Conservation (phyloP, 37 sponge, comb jelly and placozoan genomes). For the Tethya wilhelma region DNA sequence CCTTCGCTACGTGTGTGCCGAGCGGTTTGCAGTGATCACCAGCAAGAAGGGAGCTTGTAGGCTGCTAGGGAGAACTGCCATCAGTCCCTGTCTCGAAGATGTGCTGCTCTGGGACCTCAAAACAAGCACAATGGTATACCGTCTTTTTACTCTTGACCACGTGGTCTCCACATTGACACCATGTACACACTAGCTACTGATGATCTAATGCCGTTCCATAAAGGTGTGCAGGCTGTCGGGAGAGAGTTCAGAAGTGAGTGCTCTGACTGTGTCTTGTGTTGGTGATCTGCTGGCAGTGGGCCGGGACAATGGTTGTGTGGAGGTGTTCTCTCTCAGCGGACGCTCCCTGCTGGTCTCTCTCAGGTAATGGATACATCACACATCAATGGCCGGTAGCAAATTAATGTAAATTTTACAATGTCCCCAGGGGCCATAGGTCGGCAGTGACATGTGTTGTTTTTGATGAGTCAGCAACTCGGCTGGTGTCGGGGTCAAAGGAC, state of each 20-base stretch:
- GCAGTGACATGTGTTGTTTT: slow-evolving; percentile 76
- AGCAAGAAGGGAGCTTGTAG: slow-evolving; percentile 58
- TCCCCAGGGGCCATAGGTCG: slow-evolving; percentile 89
- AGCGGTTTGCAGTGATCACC: slow-evolving; percentile 72
- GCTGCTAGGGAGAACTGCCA: slow-evolving; percentile 18
- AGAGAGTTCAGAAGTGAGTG: not conserved
- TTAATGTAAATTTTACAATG: not conserved
- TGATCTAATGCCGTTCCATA: not conserved
- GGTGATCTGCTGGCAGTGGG: not conserved
- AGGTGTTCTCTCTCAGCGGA: not conserved
- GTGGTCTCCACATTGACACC: too few relatives aligned
- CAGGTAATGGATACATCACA: not conserved
- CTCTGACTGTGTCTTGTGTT: not conserved
- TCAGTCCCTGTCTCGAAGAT: slow-evolving; percentile 80
- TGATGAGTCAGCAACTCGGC: slow-evolving; percentile 55
- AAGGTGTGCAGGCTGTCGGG: not conserved
- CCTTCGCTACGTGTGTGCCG: slow-evolving; percentile 61
- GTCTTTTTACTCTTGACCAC: not conserved
- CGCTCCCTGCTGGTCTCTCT: not conserved
- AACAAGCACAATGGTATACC: slow-evolving; percentile 60
- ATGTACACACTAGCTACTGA: too few relatives aligned
- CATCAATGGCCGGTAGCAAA: not conserved
- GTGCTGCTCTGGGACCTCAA: slow-evolving; percentile 86
- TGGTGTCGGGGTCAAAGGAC: slow-evolving; percentile 93
- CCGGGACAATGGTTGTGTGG: slow-evolving; percentile 8